A percentile compares a stretch with the other conserved stretches of the same genome.
phyloP scores from a whole-genome alignment of 2,888 invertebrate genomes.

The Clunio marinus region DNA sequence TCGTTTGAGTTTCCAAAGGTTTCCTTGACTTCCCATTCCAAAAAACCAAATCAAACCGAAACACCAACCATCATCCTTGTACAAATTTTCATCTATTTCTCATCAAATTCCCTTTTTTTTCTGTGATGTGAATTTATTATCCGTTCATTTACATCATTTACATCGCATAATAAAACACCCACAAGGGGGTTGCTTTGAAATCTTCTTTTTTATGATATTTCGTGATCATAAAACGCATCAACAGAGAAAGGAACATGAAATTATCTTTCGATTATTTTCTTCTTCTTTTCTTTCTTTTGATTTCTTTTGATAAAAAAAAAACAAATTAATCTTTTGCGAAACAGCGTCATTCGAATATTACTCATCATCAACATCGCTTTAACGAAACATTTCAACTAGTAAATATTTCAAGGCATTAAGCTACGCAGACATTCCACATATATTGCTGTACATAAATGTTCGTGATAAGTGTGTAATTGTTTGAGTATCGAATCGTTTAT shows the following conservation, averaged over 20 bases:
- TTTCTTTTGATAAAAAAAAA: too few relatives aligned
- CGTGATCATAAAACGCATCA: not conserved
- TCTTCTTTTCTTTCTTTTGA: not conserved
- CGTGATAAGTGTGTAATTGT: constrained; percentile 20
- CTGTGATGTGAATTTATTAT: constrained; percentile 16
- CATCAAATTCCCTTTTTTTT: not conserved
- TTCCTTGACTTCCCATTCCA: too few relatives aligned
- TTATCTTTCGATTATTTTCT: constrained; percentile 11
- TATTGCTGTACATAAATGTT: not conserved
- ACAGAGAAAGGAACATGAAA: too few relatives aligned
- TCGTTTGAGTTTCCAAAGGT: too few relatives aligned
- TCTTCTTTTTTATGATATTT: not conserved
- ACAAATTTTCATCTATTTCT: too few relatives aligned
- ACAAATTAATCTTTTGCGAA: not conserved
- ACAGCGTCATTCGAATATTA: constrained; percentile 69
- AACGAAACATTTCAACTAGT: constrained; percentile 46
- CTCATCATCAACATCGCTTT: constrained; percentile 68
- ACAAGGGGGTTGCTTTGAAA: not conserved
- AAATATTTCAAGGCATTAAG: constrained; percentile 4
- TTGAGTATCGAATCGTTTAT: not conserved
- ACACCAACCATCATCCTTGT: not conserved
- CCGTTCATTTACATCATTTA: not conserved
- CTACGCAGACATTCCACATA: not conserved
- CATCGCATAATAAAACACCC: not conserved
- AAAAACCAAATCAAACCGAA: not conserved